Evolutionary conservation across 2,113 vertebrate species (phyloP).

Genomic region (Semnornis frantzii): DNA sequence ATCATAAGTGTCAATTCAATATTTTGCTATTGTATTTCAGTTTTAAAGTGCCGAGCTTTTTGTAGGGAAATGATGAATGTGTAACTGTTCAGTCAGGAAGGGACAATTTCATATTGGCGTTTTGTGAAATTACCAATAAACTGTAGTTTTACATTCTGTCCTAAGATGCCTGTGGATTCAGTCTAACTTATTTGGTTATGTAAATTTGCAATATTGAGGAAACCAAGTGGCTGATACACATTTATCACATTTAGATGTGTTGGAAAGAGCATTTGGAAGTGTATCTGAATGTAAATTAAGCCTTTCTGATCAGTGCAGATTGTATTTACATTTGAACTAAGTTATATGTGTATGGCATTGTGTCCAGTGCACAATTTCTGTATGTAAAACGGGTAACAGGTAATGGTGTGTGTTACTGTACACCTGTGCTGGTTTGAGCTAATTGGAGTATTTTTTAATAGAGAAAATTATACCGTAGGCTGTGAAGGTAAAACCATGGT

Average conservation of each 20-base stretch:
- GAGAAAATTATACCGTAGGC: too few species aligned
- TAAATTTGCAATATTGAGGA: not conserved
- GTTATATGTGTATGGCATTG: not conserved
- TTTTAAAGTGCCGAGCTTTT: slow-evolving; percentile 71
- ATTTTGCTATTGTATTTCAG: slow-evolving; percentile 70
- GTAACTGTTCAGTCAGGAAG: slow-evolving; percentile 11
- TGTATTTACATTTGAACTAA: not conserved
- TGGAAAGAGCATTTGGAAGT: not conserved
- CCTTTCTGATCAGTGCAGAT: not conserved
- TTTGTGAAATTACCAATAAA: slow-evolving; percentile 1
- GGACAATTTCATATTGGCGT: slow-evolving; percentile 40
- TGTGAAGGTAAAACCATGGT: too few species aligned
- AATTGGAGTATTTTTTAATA: too few species aligned
- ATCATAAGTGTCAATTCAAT: slow-evolving; percentile 77
- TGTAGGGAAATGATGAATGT: slow-evolving; percentile 56
- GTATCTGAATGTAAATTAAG: not conserved
- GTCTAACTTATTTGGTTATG: not conserved
- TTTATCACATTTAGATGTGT: not conserved
- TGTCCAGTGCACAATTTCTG: not conserved
- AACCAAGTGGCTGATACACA: not conserved
- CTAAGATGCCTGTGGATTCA: not conserved
- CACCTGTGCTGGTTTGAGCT: too few species aligned
- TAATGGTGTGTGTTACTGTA: not conserved
- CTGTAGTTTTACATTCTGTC: not conserved
- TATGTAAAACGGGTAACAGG: not conserved